These are phyloP conservation scores for Montipora cactus DNA, from an alignment of 64 coral and sea anemone genomes.

Conservation along the genomic window DNA sequence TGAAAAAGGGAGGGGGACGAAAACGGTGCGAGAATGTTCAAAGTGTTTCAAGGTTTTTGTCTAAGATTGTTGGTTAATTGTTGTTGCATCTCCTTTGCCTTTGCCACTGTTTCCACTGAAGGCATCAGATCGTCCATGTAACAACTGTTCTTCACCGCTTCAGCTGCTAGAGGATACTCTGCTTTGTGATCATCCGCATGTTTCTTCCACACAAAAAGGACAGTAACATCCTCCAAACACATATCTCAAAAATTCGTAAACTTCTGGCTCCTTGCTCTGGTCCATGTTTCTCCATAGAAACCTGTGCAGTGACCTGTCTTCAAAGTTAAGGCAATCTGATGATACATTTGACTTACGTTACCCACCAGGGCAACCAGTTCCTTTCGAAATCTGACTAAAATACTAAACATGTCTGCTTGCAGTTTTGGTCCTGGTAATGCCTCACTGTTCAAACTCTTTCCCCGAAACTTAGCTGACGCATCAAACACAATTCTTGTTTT, in stretches of 20 bases:
- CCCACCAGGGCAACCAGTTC: slow-evolving; percentile 3
- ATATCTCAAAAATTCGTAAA: slow-evolving; percentile 63
- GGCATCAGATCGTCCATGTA: slow-evolving; percentile 70
- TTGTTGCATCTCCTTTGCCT: slow-evolving; percentile 24
- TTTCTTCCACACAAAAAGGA: slow-evolving; percentile 83
- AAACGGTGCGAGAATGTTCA: too few species aligned
- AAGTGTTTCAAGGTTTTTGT: too few species aligned
- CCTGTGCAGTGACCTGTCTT: not conserved
- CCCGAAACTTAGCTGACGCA: not conserved
- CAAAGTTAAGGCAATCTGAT: slow-evolving; percentile 45
- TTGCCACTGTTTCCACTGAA: slow-evolving; percentile 45
- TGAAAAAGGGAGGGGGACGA: too few species aligned
- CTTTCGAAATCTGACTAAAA: too few species aligned
- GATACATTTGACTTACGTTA: slow-evolving; percentile 86
- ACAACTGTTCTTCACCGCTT: slow-evolving; percentile 52
- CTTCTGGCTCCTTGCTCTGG: slow-evolving; percentile 46
- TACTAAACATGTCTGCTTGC: too few species aligned
- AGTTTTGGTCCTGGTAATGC: too few species aligned
- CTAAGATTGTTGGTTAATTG: too few species aligned
- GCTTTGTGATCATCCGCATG: slow-evolving; percentile 51
- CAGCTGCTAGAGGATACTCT: slow-evolving; percentile 62
- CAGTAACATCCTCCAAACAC: slow-evolving; percentile 84
- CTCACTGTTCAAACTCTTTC: too few species aligned
- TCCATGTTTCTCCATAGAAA: slow-evolving; percentile 72
- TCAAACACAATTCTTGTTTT: too few species aligned